phyloP scores from a whole-genome alignment of 2,797 vertebrate species.

The Coendou prehensilis region DNA sequence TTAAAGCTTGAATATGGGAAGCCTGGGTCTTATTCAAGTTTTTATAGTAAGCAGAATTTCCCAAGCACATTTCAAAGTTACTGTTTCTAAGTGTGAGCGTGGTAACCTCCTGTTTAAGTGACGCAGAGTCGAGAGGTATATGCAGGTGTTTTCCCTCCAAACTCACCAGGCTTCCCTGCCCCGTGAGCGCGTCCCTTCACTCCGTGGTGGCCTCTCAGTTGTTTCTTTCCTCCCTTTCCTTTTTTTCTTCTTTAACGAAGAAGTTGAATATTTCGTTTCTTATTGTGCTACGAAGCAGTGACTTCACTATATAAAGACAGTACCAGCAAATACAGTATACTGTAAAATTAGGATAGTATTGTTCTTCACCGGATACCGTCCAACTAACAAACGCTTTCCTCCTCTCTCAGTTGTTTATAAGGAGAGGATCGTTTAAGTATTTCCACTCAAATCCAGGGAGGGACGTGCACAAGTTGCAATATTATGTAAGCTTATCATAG shows the following conservation, averaged over 20 bases:
- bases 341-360: background rate
- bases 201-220: background rate
- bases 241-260: no score
- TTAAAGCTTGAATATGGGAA: background rate
- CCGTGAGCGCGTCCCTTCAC: accelerated
- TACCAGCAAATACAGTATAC: background rate
- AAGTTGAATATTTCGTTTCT: background rate
- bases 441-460: background rate
- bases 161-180: background rate
- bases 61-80: background rate
- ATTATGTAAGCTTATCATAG: background rate
- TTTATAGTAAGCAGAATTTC: background rate
- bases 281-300: background rate
- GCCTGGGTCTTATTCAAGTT: background rate
- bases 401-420: background rate
- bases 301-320: background rate
- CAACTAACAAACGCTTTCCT: background rate
- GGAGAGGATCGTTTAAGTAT: background rate
- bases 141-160: no score
- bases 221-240: background rate
- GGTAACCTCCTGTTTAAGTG: background rate
- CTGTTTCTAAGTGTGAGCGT: background rate
- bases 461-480: background rate
- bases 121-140: background rate
- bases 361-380: background rate